Base-by-base conservation (phyloP, 2,113 vertebrate species). In the Dicentrarchus labrax region DNA sequence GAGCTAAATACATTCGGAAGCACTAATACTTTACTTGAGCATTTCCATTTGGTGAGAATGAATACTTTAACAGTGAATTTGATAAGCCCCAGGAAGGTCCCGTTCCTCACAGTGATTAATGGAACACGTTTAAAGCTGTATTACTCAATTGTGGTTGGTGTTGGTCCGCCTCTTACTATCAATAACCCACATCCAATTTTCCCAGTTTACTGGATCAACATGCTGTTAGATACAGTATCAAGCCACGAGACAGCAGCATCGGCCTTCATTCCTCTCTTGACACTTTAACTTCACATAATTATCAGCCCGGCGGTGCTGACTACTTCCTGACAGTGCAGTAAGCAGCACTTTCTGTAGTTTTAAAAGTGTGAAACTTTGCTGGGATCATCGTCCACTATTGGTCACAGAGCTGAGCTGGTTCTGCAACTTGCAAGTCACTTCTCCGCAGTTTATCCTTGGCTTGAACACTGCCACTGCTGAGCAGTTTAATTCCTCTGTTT, bases 371-470 rank as follows among this genome's bases (percentile, higher is more conserved):
- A 3, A 39, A 48, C 39, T n/a, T 11, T 21, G 10, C 8, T 39
- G 22, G 39, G 16, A 21, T 51, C 21, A 53, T 57, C 2, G 16
- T 24, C 56, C 41, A 8, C 67, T 43, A 2, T n/a, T 60, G 76
- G 0, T 38, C 22, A n/a, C 66, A 11, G 17, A 22, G 22, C 66
- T 45, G 53, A 2, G 19, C 24, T 75, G 30, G 48, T 47, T 41
- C 3, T 43, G 60, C 61, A 64, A 54, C 59, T 48, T 82, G 50
- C 54, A 83, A 48, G 67, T 51, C 68, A 83, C 69, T 72, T 83
- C 16, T 53, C 41, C 4, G 13, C 41, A 81, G 50, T 56, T 51
- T 12, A 80, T 16, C 45, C 51, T 59, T 53, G 30, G 43, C 56
- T 53, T 48, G 39, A 21, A 54, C 45, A 43, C 62, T 43, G 54